Evolutionary conservation across 2,113 vertebrate genomes (phyloP).

Genomic region (Corynorhinus townsendii): DNA sequence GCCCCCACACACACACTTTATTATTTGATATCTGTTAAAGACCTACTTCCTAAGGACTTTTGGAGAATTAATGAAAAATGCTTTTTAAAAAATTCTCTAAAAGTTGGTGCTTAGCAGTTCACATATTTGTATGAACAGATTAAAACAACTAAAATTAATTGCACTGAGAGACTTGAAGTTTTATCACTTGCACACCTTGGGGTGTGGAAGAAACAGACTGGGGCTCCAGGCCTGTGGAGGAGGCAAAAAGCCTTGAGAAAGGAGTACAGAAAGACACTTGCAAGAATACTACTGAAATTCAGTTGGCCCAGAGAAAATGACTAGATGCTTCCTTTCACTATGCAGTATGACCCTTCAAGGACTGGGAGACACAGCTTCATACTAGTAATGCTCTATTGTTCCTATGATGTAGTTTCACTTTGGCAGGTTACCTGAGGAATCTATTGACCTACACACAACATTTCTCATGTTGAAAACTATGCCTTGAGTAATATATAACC

Average conservation of each 20-base stretch:
- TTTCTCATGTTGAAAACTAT: not conserved
- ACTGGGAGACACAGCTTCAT: not conserved
- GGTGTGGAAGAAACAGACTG: not conserved
- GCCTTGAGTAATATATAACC: not conserved
- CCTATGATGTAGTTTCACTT: not conserved
- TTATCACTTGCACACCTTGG: not conserved
- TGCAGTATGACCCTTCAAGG: not conserved
- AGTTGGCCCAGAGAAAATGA: not conserved
- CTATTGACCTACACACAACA: not conserved
- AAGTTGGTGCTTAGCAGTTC: not conserved
- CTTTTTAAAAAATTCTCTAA: not conserved
- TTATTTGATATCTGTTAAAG: not conserved
- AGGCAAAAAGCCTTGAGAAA: not conserved
- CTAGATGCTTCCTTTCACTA: not conserved
- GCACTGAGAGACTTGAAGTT: not conserved
- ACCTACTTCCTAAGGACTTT: not conserved
- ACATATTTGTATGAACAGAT: not conserved
- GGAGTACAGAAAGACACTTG: not conserved
- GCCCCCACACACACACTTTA: not conserved
- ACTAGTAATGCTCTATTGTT: not conserved
- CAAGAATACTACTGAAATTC: not conserved
- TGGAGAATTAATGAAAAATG: not conserved
- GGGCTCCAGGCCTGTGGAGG: not conserved
- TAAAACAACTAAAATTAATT: not conserved
- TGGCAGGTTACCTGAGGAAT: not conserved